phyloP scores from a whole-genome alignment of 2,797 vertebrate genomes.

The Hafferia zeledoni region DNA sequence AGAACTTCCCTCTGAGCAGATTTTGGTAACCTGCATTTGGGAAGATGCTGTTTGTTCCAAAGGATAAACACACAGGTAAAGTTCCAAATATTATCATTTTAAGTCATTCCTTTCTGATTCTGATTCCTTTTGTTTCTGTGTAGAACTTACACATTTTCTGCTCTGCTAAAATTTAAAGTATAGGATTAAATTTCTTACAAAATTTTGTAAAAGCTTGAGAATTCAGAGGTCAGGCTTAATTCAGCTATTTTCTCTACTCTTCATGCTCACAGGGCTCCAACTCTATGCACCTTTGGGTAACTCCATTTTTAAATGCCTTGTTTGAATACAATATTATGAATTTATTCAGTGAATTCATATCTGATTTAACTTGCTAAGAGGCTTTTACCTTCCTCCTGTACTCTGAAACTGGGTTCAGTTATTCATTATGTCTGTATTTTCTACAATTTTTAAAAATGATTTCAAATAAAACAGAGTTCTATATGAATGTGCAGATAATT shows the following conservation, averaged over 20 bases:
- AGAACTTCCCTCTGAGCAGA: neutral
- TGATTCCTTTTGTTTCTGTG: neutral
- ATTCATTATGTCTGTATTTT: neutral
- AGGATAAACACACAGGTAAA: neutral
- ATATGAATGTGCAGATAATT: neutral
- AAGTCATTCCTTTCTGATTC: neutral
- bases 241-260: neutral
- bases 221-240: neutral
- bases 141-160: neutral
- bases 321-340: neutral
- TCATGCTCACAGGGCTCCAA: neutral
- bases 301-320: neutral
- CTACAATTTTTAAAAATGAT: neutral
- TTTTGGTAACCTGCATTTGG: neutral
- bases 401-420: neutral
- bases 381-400: neutral
- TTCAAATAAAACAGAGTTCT: neutral
- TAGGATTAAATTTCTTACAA: neutral
- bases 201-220: neutral
- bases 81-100: neutral
- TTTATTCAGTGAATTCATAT: neutral
- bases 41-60: neutral
- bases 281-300: neutral
- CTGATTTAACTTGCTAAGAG: neutral
- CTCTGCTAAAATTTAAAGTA: neutral